Evolutionary conservation across 2,888 invertebrate species (phyloP), one percentile per base, ranked within the genome.

Genomic region (Pollenia labialis): DNA sequence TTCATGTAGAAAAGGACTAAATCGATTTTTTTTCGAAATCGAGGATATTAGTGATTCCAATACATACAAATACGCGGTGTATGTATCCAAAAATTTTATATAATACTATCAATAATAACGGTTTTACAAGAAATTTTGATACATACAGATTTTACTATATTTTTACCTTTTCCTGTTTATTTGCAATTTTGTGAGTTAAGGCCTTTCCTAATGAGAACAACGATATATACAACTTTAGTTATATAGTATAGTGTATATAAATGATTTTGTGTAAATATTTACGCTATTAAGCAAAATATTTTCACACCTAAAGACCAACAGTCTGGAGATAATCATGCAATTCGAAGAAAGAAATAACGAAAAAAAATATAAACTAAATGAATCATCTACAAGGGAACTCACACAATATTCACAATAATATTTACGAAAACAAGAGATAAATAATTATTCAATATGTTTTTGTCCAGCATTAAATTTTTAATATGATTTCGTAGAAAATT

Each of bases 251-350:
- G 23, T 23, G 23, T 23, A 75, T 60, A 60, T 60, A 64, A 23
- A 16, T n/a, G 23, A 14, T 75, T 71, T 48, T 23, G 12, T 52
- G 23, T 75, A 86, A 86, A 87, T 87, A 68, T 87, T 87, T 87
- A 87, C 32, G 46, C 60, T 72, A 76, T n/a, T 72, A 46, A 52
- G 46, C 44, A 46, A 71, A 72, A 60, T 76, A 66, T 76, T 64
- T 86, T 86, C 80, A 72, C 72, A 87, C 81, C 66, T 81, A 72
- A 84, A 80, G 86, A 84, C 83, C n/a, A 80, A 72, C 66, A 87
- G 86, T 87, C 86, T 87, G 81, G 76, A 81, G 86, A 84, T 76
- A 81, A 83, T 87, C 86, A 87, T 60, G 48, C 66, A 68, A 66
- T 81, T 87, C 81, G 50, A n/a, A 62, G 66, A 87, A 80, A 79